phyloP scores from a whole-genome alignment of 2,797 vertebrate genomes.

The Coregonus suidteri region DNA sequence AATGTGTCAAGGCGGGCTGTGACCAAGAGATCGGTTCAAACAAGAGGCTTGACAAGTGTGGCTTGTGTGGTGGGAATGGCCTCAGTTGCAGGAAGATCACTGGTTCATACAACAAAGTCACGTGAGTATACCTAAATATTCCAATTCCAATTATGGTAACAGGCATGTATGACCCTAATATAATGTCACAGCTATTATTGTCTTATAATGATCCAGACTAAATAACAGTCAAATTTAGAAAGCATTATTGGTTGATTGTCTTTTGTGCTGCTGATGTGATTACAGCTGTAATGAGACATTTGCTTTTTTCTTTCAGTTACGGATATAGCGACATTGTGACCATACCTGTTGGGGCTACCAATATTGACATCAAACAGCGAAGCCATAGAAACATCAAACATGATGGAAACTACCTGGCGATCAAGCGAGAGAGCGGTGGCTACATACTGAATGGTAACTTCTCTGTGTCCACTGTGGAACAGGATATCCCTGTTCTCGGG shows the following conservation, averaged over 20 bases:
- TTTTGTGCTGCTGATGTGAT: neutral
- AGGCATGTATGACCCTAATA: neutral
- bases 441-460: conserved; percentile 95
- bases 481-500: conserved; percentile 88
- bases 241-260: neutral
- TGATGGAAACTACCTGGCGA: conserved; percentile 91
- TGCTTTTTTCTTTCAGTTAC: conserved; percentile 70
- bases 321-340: conserved; percentile 95
- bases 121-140: conserved; percentile 71
- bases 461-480: conserved; percentile 91
- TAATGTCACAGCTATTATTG: neutral
- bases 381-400: conserved; percentile 87
- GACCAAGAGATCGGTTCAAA: conserved; percentile 90
- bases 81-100: conserved; percentile 89
- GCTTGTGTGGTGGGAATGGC: conserved; percentile 87
- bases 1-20: conserved; percentile 96
- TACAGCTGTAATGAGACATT: neutral
- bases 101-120: conserved; percentile 86
- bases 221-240: too few relatives aligned
- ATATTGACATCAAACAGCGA: conserved; percentile 95
- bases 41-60: conserved; percentile 92
- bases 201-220: neutral
- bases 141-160: neutral
- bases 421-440: conserved; percentile 79
- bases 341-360: conserved; percentile 90